phyloP scores from a whole-genome alignment of 2,888 invertebrate genomes.

The Odontocolon sp. region DNA sequence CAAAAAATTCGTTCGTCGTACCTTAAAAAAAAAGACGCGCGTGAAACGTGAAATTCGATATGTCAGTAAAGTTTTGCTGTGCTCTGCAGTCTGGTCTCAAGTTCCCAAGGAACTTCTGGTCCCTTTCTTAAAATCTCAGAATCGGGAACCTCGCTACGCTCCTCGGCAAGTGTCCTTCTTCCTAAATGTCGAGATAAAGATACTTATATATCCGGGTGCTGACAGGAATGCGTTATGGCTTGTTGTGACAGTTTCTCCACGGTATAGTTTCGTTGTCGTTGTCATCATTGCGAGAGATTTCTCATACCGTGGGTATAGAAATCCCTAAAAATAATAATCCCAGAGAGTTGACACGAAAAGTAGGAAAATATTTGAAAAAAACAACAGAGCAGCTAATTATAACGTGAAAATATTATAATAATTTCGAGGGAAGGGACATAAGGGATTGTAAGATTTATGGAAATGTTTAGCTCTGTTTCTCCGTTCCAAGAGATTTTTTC shows the following conservation, averaged over 20 bases:
- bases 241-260: conserved; percentile 57
- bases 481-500: background rate
- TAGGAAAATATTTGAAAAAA: too few species aligned
- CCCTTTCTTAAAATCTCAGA: background rate
- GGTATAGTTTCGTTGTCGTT: conserved; percentile 36
- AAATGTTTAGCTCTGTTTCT: background rate
- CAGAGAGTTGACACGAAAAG: too few species aligned
- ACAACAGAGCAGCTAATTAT: too few species aligned
- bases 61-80: background rate
- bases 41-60: conserved; percentile 42
- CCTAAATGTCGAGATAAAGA: conserved; percentile 12
- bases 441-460: too few species aligned
- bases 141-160: too few species aligned
- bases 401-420: too few species aligned
- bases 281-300: conserved; percentile 1
- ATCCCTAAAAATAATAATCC: too few species aligned
- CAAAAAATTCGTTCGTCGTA: too few species aligned
- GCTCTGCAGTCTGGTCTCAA: background rate
- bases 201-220: background rate
- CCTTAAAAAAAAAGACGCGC: background rate
- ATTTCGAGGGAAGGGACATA: too few species aligned
- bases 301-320: too few species aligned
- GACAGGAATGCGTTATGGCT: conserved; percentile 36
- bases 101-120: conserved; percentile 23
- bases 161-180: conserved; percentile 60